phyloP scores from a whole-genome alignment of 1,140 invertebrate species.

The Aphelinus certus region DNA sequence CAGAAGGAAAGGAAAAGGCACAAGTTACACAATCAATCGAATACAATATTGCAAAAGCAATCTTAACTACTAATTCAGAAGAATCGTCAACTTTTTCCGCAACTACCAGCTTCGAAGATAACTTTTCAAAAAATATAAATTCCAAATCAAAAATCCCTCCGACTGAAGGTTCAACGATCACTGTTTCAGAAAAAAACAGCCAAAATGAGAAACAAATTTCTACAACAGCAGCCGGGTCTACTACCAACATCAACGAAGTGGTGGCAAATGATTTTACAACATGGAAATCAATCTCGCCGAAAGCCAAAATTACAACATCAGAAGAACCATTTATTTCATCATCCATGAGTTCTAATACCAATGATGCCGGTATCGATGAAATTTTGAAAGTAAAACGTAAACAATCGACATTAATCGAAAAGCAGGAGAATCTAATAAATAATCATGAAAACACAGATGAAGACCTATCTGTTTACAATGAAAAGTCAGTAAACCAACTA shows the following conservation, averaged over 20 bases:
- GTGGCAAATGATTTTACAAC: not conserved
- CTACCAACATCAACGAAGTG: not conserved
- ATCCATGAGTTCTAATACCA: no score
- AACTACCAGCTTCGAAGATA: not conserved
- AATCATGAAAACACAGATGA: not conserved
- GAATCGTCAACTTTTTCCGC: not conserved
- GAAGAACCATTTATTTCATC: no score
- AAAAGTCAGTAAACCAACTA: slow-evolving; percentile 14
- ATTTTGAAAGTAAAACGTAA: not conserved
- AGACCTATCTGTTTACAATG: not conserved
- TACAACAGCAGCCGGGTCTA: not conserved
- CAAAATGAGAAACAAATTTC: not conserved
- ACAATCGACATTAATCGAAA: not conserved
- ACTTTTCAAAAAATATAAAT: not conserved
- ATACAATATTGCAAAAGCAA: not conserved
- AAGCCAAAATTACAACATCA: no score
- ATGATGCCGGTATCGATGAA: no score
- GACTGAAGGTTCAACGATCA: not conserved
- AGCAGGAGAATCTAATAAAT: not conserved
- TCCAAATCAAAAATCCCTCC: not conserved
- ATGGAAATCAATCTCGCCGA: no score
- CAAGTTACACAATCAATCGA: not conserved
- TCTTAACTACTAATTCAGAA: not conserved
- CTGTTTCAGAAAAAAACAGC: not conserved
- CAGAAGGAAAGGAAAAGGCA: not conserved